These are phyloP conservation scores for Tautogolabrus adspersus DNA, from an alignment of 2,113 vertebrate genomes.

Conservation along the genomic window DNA sequence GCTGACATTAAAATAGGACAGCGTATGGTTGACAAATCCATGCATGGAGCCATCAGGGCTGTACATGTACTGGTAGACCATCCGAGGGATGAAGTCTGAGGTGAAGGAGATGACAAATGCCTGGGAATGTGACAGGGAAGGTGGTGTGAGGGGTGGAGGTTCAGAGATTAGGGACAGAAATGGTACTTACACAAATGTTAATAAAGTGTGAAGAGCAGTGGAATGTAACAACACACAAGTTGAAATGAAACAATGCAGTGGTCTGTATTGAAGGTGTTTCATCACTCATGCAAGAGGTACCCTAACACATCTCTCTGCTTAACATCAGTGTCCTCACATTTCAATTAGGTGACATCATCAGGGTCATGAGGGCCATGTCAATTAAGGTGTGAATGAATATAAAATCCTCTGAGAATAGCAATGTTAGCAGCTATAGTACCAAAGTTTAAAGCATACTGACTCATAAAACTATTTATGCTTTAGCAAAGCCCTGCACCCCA, in stretches of 20 bases:
- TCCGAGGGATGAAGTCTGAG: slow-evolving; percentile 98
- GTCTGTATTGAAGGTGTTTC: neutral
- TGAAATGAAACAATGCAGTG: neutral
- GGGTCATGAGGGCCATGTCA: too few relatives aligned
- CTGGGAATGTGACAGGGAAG: slow-evolving; percentile 74
- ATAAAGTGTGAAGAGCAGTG: slow-evolving; percentile 4
- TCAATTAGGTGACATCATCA: neutral
- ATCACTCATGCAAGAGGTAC: neutral
- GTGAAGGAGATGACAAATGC: slow-evolving; percentile 99
- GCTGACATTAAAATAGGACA: slow-evolving; percentile 97
- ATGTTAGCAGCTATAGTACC: too few relatives aligned
- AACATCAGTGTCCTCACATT: neutral
- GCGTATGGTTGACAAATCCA: slow-evolving; percentile 96
- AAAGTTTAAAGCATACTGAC: too few relatives aligned
- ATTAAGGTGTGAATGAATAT: neutral
- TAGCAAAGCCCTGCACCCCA: too few relatives aligned
- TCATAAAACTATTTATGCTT: too few relatives aligned
- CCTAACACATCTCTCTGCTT: neutral
- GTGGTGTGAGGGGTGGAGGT: neutral
- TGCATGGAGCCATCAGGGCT: slow-evolving; percentile 96
- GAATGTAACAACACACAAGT: neutral
- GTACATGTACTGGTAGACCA: slow-evolving; percentile 99
- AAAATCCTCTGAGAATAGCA: neutral
- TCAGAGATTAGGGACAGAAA: slow-evolving; percentile 16
- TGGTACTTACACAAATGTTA: neutral